A percentile compares a stretch with the other conserved stretches of the same genome.
These are phyloP conservation scores for Sycophaga agraensis DNA, from an alignment of 1,140 invertebrate species.

Conservation along the genomic window DNA sequence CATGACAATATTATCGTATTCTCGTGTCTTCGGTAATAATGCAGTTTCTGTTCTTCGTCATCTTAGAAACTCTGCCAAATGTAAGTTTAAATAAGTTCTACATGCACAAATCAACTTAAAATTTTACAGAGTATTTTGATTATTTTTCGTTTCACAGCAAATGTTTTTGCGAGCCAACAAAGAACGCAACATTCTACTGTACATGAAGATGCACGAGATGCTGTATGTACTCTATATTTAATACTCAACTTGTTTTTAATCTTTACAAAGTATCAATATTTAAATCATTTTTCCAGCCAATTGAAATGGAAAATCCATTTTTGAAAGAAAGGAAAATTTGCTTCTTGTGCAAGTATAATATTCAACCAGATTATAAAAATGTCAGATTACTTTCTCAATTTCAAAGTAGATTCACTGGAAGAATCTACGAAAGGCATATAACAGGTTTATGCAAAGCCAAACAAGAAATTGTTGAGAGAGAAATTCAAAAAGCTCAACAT, in stretches of 20 bases:
- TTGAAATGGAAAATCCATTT: slow-evolving; percentile 80
- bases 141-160: slow-evolving; percentile 5
- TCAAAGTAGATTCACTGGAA: slow-evolving; percentile 89
- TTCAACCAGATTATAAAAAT: slow-evolving; percentile 91
- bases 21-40: slow-evolving; percentile 5
- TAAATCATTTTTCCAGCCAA: slow-evolving; percentile 51
- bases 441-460: slow-evolving; percentile 82
- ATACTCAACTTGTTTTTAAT: too few species aligned
- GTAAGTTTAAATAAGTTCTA: too few species aligned
- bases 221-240: too few species aligned
- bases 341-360: slow-evolving; percentile 83
- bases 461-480: slow-evolving; percentile 69
- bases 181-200: background rate
- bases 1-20: slow-evolving; percentile 11
- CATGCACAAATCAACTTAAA: too few species aligned
- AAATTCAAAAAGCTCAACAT: slow-evolving; percentile 72
- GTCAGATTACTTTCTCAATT: slow-evolving; percentile 89
- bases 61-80: slow-evolving; percentile 1
- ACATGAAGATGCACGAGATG: slow-evolving; percentile 5
- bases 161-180: background rate
- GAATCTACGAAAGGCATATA: slow-evolving; percentile 87
- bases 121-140: too few species aligned
- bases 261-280: too few species aligned
- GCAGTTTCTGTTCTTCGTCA: background rate
- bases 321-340: slow-evolving; percentile 73